Evolutionary conservation across 1,140 invertebrate genomes (phyloP), one percentile per base, ranked within the genome.

Genomic region (Drosophila guanche): DNA sequence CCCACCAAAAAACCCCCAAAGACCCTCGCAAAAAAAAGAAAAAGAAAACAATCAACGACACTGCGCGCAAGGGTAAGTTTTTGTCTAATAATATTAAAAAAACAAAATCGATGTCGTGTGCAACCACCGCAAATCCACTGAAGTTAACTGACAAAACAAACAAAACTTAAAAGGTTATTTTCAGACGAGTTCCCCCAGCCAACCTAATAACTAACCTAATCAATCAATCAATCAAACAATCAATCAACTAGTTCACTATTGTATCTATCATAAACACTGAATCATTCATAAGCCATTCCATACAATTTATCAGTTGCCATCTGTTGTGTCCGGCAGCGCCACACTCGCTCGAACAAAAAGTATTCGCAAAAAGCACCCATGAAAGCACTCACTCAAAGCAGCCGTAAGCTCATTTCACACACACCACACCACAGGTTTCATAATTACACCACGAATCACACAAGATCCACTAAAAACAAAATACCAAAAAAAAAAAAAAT

Each of bases 141-240:
- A 68, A 65, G 33, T 12, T 69, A 69, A 69, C 66, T 69, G 66
- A 69, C 63, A 37, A 27, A 67, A 68, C 57, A 61, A 70, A 58
- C 76, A 20, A 20, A 20, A 20, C 16, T 20, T 81, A 69, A 81
- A 68, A 83, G 79, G 79, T 78, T 81, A 65, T 83, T 81, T 81
- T 81, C 79, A 81, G 79, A 78, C 46, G 62, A 72, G 58, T 53
- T 55, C 46, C 70, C 52, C 40, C 48, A 29, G 42, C 29, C 47
- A 27, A 42, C 23, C 22, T 42, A 66, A 33, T 47, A 50, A 58
- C 23, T 25, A 76, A 68, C 22, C 7, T 54, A 60, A 37, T 10
- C 33, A 37, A 37, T 37, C 33, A 37, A 33, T 10, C 29, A 50
- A 47, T 33, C 25, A 51, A 51, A 8, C 37, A 67, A 48, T 51